Base-by-base conservation (phyloP, 2,888 invertebrate species). In the Drosophila paramelanica region DNA sequence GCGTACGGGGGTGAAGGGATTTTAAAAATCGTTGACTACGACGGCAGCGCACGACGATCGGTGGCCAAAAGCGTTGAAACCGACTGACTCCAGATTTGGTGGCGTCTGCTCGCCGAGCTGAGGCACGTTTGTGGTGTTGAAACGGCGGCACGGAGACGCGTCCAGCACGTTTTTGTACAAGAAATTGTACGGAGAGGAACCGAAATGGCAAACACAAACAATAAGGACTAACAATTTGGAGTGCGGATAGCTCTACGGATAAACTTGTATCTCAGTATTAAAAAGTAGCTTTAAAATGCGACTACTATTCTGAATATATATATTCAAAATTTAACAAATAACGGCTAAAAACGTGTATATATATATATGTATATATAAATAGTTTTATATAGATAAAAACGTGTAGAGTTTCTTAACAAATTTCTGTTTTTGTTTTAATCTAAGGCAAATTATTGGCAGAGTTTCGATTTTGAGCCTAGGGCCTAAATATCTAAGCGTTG, bases 41-140 rank as follows among this genome's bases (percentile, higher is more conserved):
- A 69, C 88, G 77, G 79, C 79, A 82, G 80, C 68, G 55, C 82
- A 58, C 73, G 67, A 72, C 77, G 72, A 71, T 66, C 71, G 77
- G 73, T 73, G 55, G 56, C 53, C 69, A 33, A 53, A 20, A 36
- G 38, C 41, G 60, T 8, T 8, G 8, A 5, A 23, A 38, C 51
- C 49, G 68, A 43, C 49, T 57, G 66, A 73, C 68, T 71, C 67
- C 67, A 72, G 13, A 49, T 52, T 52, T 47, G 20, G 56, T 39
- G 69, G 78, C 74, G 59, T 56, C 77, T 81, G 85, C 82, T 67
- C 83, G 81, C 66, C 81, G 81, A 81, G 82, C 81, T 85, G 89
- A 89, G 89, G 89, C 89, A 89, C 89, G 89, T 85, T 85, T 89
- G 90, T 88, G 90, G 88, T 86, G 89, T 78, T 66, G 68, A 77